Percentiles rank a stretch among this genome's conserved stretches.
These are phyloP conservation scores for Gryllus bimaculatus DNA, from an alignment of 1,140 invertebrate species.

Conservation along the genomic window DNA sequence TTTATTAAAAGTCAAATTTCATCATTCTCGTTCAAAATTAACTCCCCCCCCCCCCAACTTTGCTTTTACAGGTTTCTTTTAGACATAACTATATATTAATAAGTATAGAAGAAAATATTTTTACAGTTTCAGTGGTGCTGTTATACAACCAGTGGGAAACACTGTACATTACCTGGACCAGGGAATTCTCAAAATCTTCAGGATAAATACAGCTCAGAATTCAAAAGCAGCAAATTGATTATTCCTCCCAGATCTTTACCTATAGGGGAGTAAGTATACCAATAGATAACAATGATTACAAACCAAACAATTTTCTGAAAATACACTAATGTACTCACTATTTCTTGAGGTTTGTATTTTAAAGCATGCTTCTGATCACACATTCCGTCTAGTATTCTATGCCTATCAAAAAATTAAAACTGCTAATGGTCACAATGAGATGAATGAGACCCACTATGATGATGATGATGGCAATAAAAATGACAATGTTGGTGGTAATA, in stretches of 20 bases:
- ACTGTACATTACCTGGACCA: slow-evolving; percentile 6
- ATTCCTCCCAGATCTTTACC: slow-evolving; percentile 15
- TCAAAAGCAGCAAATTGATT: slow-evolving; percentile 1
- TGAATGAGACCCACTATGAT: no score
- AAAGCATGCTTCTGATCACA: no score
- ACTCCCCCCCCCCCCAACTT: not conserved
- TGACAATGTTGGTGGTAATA: no score
- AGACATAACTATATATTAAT: no score
- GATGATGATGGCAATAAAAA: no score
- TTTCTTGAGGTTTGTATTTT: no score
- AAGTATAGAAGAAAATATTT: not conserved
- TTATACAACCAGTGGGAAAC: not conserved
- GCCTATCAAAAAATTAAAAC: no score
- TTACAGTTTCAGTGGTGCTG: slow-evolving; percentile 20
- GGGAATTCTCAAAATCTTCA: slow-evolving; percentile 9
- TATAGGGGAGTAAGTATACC: slow-evolving; percentile 17
- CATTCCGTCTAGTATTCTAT: no score
- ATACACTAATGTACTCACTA: no score
- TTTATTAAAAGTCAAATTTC: not conserved
- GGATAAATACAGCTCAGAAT: slow-evolving; percentile 9
- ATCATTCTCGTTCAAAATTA: not conserved
- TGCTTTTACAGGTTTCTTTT: not conserved
- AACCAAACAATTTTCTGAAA: no score
- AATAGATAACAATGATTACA: no score
- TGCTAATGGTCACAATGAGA: no score